Percentiles rank a stretch among this genome's conserved stretches.
phyloP scores from a whole-genome alignment of 2,797 vertebrate genomes.

The Pyrrhura leucotis region DNA sequence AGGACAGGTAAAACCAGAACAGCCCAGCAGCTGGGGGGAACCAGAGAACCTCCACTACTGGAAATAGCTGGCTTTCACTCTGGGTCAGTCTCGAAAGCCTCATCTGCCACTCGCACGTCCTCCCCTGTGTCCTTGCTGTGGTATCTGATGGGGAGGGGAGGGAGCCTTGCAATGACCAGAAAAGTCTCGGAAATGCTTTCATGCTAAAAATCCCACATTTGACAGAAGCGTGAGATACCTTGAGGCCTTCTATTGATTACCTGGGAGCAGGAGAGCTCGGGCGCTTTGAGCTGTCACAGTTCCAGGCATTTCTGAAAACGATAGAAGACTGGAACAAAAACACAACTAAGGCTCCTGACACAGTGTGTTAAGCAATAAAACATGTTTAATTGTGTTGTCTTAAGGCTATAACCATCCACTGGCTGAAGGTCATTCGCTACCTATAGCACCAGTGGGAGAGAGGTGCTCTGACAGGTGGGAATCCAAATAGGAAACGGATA shows the following conservation, averaged over 20 bases:
- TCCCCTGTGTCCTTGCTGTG: neutral
- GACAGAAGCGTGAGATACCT: conserved; percentile 47
- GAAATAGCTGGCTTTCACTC: neutral
- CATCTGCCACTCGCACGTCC: rapidly evolving
- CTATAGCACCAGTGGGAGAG: neutral
- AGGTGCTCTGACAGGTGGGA: neutral
- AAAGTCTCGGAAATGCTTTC: neutral
- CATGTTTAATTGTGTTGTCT: conserved; percentile 52
- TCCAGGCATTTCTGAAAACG: conserved; percentile 54
- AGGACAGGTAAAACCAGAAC: neutral
- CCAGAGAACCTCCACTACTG: neutral
- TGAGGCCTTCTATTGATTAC: conserved; percentile 60
- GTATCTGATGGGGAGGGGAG: neutral
- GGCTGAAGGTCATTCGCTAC: conserved; percentile 37
- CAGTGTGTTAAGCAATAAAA: conserved; percentile 17
- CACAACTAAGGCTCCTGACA: conserved; percentile 39
- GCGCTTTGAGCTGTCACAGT: conserved; percentile 55
- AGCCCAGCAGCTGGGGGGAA: neutral
- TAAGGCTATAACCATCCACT: conserved; percentile 16
- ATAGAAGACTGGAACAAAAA: conserved; percentile 60
- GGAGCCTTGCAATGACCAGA: neutral
- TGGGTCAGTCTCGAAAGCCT: rapidly evolving
- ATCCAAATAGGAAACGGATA: conserved; percentile 24
- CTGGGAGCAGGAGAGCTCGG: conserved; percentile 25
- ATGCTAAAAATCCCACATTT: neutral